A percentile compares a stretch with the other conserved stretches of the same genome.
phyloP scores from a whole-genome alignment of 2,888 invertebrate genomes.

The Eilema caniola region DNA sequence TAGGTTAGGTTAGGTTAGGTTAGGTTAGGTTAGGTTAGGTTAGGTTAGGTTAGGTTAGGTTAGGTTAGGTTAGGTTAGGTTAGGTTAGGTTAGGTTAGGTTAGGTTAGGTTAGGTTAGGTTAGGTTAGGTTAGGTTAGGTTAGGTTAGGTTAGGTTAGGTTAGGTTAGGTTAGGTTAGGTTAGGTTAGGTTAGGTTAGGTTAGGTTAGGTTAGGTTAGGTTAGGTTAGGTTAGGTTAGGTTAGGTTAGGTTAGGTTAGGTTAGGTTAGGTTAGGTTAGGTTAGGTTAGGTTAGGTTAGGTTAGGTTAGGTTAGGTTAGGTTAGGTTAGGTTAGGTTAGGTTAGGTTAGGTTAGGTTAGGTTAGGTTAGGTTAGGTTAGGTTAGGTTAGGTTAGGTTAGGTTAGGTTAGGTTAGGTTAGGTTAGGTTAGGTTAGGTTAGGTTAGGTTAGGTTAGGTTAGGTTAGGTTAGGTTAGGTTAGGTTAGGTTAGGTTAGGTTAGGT shows the following conservation, averaged over 20 bases:
- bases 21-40: constrained; percentile 19
- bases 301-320: constrained; percentile 28
- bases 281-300: constrained; percentile 28
- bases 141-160: constrained; percentile 19
- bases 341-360: constrained; percentile 27
- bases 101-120: constrained; percentile 19
- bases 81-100: constrained; percentile 19
- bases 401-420: constrained; percentile 30
- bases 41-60: constrained; percentile 19
- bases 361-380: constrained; percentile 24
- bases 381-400: constrained; percentile 22
- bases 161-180: constrained; percentile 19
- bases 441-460: constrained; percentile 38
- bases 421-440: constrained; percentile 42
- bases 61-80: constrained; percentile 19
- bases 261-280: constrained; percentile 16
- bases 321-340: constrained; percentile 27
- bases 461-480: constrained; percentile 39
- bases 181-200: constrained; percentile 19
- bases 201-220: constrained; percentile 19
- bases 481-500: constrained; percentile 39
- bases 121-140: constrained; percentile 19
- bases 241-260: constrained; percentile 19
- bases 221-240: constrained; percentile 19
- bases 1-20: constrained; percentile 19